These are phyloP conservation scores for Drosophila subquinaria DNA, from an alignment of 2,888 invertebrate species.

Conservation along the genomic window DNA sequence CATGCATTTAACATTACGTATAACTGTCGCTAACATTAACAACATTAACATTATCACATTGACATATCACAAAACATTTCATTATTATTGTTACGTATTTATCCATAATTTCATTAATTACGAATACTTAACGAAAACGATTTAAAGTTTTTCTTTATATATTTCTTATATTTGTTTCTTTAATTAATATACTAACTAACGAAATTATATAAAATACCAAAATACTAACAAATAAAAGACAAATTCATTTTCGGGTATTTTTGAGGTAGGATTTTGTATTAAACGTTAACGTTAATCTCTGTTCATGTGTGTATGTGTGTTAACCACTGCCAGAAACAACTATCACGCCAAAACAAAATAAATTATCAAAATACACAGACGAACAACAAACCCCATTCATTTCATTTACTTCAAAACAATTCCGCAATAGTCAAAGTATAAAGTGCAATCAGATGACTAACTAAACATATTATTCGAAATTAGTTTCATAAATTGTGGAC, in stretches of 20 bases:
- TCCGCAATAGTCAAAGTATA: slow-evolving; percentile 42
- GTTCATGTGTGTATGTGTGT: slow-evolving; percentile 42
- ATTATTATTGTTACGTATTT: slow-evolving; percentile 38
- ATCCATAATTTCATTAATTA: slow-evolving; percentile 32
- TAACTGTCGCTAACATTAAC: slow-evolving; percentile 43
- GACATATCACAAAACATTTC: slow-evolving; percentile 39
- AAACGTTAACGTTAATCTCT: slow-evolving; percentile 42
- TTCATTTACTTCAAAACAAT: slow-evolving; percentile 24
- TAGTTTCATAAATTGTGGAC: slow-evolving; percentile 10
- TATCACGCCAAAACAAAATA: slow-evolving; percentile 37
- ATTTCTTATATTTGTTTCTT: slow-evolving; percentile 56
- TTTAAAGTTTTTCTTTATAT: slow-evolving; percentile 37
- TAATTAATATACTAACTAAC: slow-evolving; percentile 53
- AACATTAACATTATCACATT: slow-evolving; percentile 24
- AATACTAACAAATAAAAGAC: slow-evolving; percentile 81
- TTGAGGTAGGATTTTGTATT: slow-evolving; percentile 85
- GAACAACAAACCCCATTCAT: slow-evolving; percentile 37
- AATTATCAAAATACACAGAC: slow-evolving; percentile 15
- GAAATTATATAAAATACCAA: slow-evolving; percentile 50
- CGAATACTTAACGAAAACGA: slow-evolving; percentile 41
- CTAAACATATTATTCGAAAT: slow-evolving; percentile 22
- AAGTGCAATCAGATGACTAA: slow-evolving; percentile 39
- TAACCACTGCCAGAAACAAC: slow-evolving; percentile 40
- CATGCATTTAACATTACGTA: slow-evolving; percentile 48
- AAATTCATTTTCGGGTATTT: slow-evolving; percentile 86